Conservation (phyloP, 2,888 invertebrate genomes). For the Nemurella pictetii region DNA sequence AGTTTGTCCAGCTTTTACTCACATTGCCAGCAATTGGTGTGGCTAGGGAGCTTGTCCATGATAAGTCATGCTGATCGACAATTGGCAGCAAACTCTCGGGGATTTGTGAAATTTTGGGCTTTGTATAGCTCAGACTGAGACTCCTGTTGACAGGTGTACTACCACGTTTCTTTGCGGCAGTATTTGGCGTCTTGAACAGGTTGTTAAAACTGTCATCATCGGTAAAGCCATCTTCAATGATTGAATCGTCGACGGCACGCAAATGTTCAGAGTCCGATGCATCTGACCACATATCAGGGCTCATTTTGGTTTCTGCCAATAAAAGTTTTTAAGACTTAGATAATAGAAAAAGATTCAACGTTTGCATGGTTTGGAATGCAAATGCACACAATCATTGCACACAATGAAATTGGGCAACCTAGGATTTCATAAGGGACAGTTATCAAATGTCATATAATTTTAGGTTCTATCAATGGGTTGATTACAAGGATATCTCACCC, state of each 20-base stretch:
- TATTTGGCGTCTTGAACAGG: background rate
- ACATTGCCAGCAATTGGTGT: slow-evolving; percentile 25
- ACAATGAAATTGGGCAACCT: no score
- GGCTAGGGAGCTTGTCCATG: slow-evolving; percentile 37
- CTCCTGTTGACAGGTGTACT: background rate
- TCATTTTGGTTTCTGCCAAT: background rate
- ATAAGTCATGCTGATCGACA: slow-evolving; percentile 29
- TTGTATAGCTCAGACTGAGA: background rate
- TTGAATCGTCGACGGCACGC: background rate
- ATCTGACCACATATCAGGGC: background rate
- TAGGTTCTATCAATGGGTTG: no score
- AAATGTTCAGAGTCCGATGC: background rate
- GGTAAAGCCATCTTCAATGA: background rate
- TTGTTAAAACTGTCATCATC: background rate
- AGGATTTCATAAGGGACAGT: no score
- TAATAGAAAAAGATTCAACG: background rate
- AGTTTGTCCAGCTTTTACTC: slow-evolving; percentile 9
- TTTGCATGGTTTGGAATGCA: no score
- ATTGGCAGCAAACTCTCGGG: slow-evolving; percentile 27
- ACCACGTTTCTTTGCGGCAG: background rate
- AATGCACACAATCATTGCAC: no score
- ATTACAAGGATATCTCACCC: no score
- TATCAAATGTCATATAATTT: no score
- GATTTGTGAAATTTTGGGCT: background rate
- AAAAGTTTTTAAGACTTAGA: background rate